Conservation (phyloP, 2,888 invertebrate genomes). For the Melikaiella ostensackeni region DNA sequence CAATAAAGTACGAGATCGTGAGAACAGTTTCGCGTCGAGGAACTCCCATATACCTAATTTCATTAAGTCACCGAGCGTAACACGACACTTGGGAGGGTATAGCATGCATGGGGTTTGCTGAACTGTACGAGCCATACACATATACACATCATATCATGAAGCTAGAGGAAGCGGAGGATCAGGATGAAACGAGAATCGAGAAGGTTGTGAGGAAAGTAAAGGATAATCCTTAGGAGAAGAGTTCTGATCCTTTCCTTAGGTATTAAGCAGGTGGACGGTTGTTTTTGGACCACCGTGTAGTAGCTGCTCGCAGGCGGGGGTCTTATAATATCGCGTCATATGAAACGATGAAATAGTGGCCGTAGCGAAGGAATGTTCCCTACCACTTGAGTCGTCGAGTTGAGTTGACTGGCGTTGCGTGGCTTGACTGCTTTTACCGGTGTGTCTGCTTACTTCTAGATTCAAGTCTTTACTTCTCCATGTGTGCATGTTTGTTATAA, state of each 20-base stretch:
- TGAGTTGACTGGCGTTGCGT: slow-evolving; percentile 73
- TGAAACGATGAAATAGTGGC: slow-evolving; percentile 77
- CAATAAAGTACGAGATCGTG: slow-evolving; percentile 57
- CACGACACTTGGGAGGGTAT: slow-evolving; percentile 55
- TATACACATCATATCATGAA: slow-evolving; percentile 20
- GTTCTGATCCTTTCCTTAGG: slow-evolving; percentile 36
- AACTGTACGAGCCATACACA: not conserved
- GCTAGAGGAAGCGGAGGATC: slow-evolving; percentile 4
- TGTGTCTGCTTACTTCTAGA: slow-evolving; percentile 61
- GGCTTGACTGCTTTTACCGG: slow-evolving; percentile 68
- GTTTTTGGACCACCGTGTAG: slow-evolving; percentile 76
- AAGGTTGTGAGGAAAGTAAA: slow-evolving; percentile 32
- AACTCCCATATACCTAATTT: slow-evolving; percentile 57
- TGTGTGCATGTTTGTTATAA: slow-evolving; percentile 37
- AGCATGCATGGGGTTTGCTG: slow-evolving; percentile 45
- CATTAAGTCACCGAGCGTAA: slow-evolving; percentile 62
- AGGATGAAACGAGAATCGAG: slow-evolving; percentile 20
- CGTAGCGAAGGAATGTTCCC: slow-evolving; percentile 76
- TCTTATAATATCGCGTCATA: slow-evolving; percentile 77
- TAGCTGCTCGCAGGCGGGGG: slow-evolving; percentile 74
- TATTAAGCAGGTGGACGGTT: slow-evolving; percentile 49
- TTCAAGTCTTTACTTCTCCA: slow-evolving; percentile 44
- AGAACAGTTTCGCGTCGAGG: slow-evolving; percentile 57
- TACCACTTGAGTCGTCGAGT: slow-evolving; percentile 76
- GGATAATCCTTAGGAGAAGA: slow-evolving; percentile 18